These are phyloP conservation scores for Caradrina kadenii DNA, from an alignment of 2,888 invertebrate species.

Conservation along the genomic window DNA sequence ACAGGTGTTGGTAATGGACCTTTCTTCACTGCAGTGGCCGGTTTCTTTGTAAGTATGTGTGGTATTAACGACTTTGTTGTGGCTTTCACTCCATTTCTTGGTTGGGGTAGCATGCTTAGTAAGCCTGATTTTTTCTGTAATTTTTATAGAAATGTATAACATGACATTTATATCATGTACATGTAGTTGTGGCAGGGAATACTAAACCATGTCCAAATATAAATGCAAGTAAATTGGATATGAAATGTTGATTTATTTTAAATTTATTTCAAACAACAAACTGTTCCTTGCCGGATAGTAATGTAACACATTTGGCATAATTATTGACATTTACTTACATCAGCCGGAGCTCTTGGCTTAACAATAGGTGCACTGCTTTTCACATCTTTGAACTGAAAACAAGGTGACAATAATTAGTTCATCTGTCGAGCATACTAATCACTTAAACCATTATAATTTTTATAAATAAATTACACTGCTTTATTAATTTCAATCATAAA, in stretches of 20 bases:
- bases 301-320: too few relatives aligned
- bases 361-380: slow-evolving; percentile 83
- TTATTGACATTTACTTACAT: slow-evolving; percentile 78
- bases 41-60: slow-evolving; percentile 84
- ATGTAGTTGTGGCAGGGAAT: background rate
- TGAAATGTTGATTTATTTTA: too few relatives aligned
- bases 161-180: background rate
- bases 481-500: too few relatives aligned
- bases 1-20: slow-evolving; percentile 65
- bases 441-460: too few relatives aligned
- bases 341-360: slow-evolving; percentile 85
- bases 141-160: background rate
- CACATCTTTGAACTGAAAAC: slow-evolving; percentile 90
- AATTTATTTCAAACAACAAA: too few relatives aligned
- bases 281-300: too few relatives aligned
- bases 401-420: background rate
- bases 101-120: slow-evolving; percentile 93
- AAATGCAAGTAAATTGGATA: too few relatives aligned
- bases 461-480: too few relatives aligned
- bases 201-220: too few relatives aligned
- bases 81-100: slow-evolving; percentile 86
- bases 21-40: slow-evolving; percentile 69
- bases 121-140: slow-evolving; percentile 92
- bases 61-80: slow-evolving; percentile 85
- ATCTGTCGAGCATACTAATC: too few relatives aligned